These are phyloP conservation scores for Diprion similis DNA, from an alignment of 1,140 invertebrate species.

Conservation along the genomic window DNA sequence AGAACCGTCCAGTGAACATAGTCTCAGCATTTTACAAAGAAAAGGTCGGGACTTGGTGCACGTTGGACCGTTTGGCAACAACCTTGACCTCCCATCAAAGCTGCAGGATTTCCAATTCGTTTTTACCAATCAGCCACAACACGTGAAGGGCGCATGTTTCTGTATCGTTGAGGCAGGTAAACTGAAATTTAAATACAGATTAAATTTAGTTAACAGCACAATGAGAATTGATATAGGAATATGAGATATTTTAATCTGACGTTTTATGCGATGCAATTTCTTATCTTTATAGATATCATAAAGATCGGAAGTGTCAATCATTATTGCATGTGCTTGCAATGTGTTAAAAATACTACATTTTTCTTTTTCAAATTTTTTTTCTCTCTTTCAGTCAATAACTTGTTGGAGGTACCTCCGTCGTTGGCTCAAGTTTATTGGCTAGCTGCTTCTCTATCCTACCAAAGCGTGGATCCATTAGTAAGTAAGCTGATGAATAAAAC, in stretches of 20 bases:
- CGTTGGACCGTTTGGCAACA: slow-evolving; percentile 43
- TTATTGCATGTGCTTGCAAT: background rate
- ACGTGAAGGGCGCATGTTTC: slow-evolving; percentile 50
- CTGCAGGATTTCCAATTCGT: slow-evolving; percentile 39
- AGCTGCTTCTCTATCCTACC: slow-evolving; percentile 42
- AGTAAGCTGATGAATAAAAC: slow-evolving; percentile 44
- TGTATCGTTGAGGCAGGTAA: slow-evolving; percentile 51
- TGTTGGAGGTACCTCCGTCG: slow-evolving; percentile 42
- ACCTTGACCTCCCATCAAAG: slow-evolving; percentile 43
- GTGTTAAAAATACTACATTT: background rate
- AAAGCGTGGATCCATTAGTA: slow-evolving; percentile 46
- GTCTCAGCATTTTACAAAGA: slow-evolving; percentile 31
- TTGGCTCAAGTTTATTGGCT: slow-evolving; percentile 48
- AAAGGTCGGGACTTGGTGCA: slow-evolving; percentile 34
- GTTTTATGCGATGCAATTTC: slow-evolving; percentile 8
- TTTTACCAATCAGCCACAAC: slow-evolving; percentile 38
- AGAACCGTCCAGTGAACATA: slow-evolving; percentile 42
- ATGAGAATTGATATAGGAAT: slow-evolving; percentile 9
- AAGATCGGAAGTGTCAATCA: background rate
- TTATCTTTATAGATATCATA: slow-evolving; percentile 17
- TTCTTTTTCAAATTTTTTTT: background rate
- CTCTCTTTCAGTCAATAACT: slow-evolving; percentile 44
- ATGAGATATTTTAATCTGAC: background rate
- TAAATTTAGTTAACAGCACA: background rate
- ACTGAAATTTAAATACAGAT: slow-evolving; percentile 8